Percentiles rank a stretch among this genome's conserved stretches.
Conservation (phyloP, 2,797 vertebrate species). For the Menidia menidia region DNA sequence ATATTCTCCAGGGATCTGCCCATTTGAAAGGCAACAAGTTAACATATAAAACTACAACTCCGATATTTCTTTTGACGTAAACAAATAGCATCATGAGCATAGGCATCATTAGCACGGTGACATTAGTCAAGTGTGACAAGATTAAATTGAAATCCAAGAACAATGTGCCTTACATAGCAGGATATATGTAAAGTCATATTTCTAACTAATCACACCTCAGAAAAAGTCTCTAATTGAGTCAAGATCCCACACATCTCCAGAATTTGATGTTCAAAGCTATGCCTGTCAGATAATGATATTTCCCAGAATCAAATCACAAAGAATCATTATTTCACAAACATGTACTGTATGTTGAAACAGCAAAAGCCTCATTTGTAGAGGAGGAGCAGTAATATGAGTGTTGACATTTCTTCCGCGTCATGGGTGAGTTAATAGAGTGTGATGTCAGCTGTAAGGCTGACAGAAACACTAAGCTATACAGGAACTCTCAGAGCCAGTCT, state of each 20-base stretch:
- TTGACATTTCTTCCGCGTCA: slow-evolving; percentile 39
- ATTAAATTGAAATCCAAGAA: not conserved
- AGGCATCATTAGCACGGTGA: not conserved
- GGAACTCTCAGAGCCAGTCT: slow-evolving; percentile 35
- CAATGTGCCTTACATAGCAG: not conserved
- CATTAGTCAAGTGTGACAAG: not conserved
- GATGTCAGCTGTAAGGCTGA: slow-evolving; percentile 61
- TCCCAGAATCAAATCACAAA: slow-evolving; percentile 29
- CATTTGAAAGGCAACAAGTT: not conserved
- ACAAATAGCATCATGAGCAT: not conserved
- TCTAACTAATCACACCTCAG: slow-evolving; percentile 16
- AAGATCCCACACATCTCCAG: slow-evolving; percentile 14
- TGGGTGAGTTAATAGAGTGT: slow-evolving; percentile 50
- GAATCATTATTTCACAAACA: slow-evolving; percentile 23
- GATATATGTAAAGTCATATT: slow-evolving; percentile 3
- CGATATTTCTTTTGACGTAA: too few species aligned
- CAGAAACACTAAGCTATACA: slow-evolving; percentile 57
- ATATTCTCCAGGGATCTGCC: not conserved
- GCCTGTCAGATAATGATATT: slow-evolving; percentile 15
- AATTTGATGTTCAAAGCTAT: slow-evolving; percentile 25
- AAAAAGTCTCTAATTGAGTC: slow-evolving; percentile 12
- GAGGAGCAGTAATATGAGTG: slow-evolving; percentile 35
- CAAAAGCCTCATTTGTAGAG: slow-evolving; percentile 34
- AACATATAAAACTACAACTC: not conserved
- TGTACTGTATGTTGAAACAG: slow-evolving; percentile 6